Evolutionary conservation across 2,113 vertebrate genomes (phyloP), one percentile per base, ranked within the genome.

Genomic region (Grus americana): DNA sequence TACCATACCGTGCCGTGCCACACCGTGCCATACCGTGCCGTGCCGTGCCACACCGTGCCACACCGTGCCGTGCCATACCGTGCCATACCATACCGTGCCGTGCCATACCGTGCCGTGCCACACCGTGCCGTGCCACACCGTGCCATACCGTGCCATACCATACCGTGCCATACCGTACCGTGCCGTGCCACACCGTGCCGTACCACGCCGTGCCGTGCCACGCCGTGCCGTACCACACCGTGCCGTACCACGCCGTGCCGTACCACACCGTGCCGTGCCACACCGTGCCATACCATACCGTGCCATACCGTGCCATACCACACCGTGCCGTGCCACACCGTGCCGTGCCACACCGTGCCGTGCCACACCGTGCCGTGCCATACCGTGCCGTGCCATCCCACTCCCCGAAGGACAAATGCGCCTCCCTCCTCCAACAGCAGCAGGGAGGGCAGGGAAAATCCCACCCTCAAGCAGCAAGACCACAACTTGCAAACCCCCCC

Each of bases 121-220:
- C 12, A 11, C 22, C 49, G 11, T 50, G 10, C 58, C 34, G 3
- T 21, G 27, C 2, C 30, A 0, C 2, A 1, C 58, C 38, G 38
- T 36, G 2, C 18, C n/a, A n/a, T n/a, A n/a, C n/a, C 40, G 12
- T 42, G 12, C 15, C 38, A 12, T 23, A 11, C 22, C n/a, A n/a
- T n/a, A n/a, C n/a, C 40, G 12, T 42, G 12, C 15, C 38, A 12
- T 23, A 11, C 22, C 49, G 11, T 23, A 11, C 22, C 49, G 11
- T 50, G 10, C 58, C 34, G 3, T 21, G 27, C 2, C 30, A 0
- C 2, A 1, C 58, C 38, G 38, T 36, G 2, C 18, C 40, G 12
- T 42, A 5, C 15, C 38, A 12, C 8, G 6, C 11, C 49, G 11
- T 50, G 10, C 58, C 34, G 2, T 21, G 27, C 2, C 30, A 0